Conservation (phyloP, 2,113 vertebrate genomes). For the Mustelus asterias region DNA sequence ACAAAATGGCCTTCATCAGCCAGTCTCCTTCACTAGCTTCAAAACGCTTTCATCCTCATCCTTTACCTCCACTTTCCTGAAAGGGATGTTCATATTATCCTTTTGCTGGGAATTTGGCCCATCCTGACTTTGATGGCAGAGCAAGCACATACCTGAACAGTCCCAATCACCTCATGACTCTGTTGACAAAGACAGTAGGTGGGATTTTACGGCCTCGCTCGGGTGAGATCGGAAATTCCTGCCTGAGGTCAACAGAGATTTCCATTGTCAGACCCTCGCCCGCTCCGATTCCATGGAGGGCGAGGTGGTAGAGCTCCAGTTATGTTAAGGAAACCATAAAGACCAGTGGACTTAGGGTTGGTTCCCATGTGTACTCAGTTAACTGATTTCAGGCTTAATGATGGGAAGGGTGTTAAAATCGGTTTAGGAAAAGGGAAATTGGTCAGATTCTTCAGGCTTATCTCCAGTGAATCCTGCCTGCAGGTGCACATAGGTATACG, state of each 20-base stretch:
- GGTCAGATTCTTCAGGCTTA: not conserved
- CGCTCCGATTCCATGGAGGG: no score
- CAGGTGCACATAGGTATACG: not conserved
- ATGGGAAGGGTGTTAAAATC: not conserved
- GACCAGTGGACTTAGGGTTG: not conserved
- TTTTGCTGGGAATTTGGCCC: not conserved
- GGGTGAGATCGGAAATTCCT: no score
- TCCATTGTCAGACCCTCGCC: no score
- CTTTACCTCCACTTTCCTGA: not conserved
- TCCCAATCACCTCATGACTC: not conserved
- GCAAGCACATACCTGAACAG: not conserved
- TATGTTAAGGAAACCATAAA: not conserved
- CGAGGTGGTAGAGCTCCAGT: no score
- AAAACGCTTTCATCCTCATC: not conserved
- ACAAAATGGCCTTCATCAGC: not conserved
- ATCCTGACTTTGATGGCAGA: not conserved
- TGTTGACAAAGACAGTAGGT: not conserved
- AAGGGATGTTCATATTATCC: not conserved
- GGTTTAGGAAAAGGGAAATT: not conserved
- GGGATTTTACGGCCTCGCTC: not conserved
- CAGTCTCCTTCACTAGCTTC: not conserved
- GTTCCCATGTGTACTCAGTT: not conserved
- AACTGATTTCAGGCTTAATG: not conserved
- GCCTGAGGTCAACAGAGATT: no score
- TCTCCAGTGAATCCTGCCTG: not conserved